Evolutionary conservation across 1,140 invertebrate genomes (phyloP), one percentile per base, ranked within the genome.

Genomic region (Brachionus sp.): DNA sequence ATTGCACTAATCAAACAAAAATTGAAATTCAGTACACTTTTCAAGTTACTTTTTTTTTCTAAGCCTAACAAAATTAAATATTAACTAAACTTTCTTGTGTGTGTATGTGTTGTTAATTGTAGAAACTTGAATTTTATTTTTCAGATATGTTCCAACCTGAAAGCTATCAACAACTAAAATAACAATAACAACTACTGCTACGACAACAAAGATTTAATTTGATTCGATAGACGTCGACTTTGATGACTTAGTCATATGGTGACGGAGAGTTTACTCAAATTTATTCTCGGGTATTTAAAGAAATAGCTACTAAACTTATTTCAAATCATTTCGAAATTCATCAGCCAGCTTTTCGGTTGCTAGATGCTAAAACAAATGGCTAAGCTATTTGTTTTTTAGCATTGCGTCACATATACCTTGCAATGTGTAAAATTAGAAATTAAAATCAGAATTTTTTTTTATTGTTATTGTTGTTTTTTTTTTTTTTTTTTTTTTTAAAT

Each of bases 191-290:
- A 73, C 64, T 66, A 66, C 64, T 66, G 64, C 64, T 66, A 66
- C 64, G 64, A 66, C 64, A 66, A 66, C 64, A 73, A 35, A 33
- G 19, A 39, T 73, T 73, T 73, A 23, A 39, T 73, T 73, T 39
- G 68, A 73, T 73, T 57, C 50, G 50, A 57, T 57, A 57, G 50
- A 57, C 50, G 50, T 57, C 50, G 50, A 57, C 50, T 57, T 57
- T 39, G 68, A 73, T 73, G 68, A 73, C 68, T 73, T 73, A 39
- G 68, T 73, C 68, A 73, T 73, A 73, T 73, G 68, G 68, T 73
- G 68, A 73, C 68, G 33, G 37, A 73, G 68, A 73, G 9, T 23
- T 73, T 16, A 62, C n/a, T 19, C 23, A 16, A 16, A n/a, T 62
- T 62, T 73, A 39, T 73, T 73, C n/a, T 39, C 33, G 68, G 68